Conservation (phyloP, 2,797 vertebrate genomes). For the Dermochelys coriacea region DNA sequence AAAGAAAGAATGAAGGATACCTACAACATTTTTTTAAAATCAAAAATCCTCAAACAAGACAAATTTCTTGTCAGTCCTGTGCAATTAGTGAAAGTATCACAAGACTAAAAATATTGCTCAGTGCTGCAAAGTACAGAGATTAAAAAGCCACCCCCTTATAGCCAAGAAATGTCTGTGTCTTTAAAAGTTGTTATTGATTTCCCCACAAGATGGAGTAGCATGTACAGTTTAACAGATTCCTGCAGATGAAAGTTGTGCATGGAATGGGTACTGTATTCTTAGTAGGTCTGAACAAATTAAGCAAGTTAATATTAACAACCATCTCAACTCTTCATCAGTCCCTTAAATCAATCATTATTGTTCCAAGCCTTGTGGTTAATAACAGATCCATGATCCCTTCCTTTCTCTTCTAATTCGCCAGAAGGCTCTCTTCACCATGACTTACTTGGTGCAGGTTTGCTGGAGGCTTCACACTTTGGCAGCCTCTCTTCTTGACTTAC, state of each 20-base stretch:
- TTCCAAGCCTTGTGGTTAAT: background rate
- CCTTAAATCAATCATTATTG: background rate
- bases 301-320: background rate
- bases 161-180: background rate
- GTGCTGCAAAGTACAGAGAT: background rate
- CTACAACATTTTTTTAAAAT: background rate
- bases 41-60: background rate
- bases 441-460: background rate
- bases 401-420: background rate
- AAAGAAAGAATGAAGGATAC: background rate
- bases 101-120: background rate
- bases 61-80: background rate
- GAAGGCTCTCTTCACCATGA: background rate
- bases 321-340: background rate
- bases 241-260: background rate
- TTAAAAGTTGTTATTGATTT: slow-evolving; percentile 61
- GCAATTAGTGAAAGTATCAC: background rate
- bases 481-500: background rate
- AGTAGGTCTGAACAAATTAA: background rate
- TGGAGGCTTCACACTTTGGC: background rate
- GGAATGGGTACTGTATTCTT: background rate
- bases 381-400: background rate
- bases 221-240: slow-evolving; percentile 51
- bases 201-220: slow-evolving; percentile 72
- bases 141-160: background rate